Percentiles rank a stretch among this genome's conserved stretches.
phyloP scores from a whole-genome alignment of 2,113 vertebrate genomes.

The Gila orcuttii region DNA sequence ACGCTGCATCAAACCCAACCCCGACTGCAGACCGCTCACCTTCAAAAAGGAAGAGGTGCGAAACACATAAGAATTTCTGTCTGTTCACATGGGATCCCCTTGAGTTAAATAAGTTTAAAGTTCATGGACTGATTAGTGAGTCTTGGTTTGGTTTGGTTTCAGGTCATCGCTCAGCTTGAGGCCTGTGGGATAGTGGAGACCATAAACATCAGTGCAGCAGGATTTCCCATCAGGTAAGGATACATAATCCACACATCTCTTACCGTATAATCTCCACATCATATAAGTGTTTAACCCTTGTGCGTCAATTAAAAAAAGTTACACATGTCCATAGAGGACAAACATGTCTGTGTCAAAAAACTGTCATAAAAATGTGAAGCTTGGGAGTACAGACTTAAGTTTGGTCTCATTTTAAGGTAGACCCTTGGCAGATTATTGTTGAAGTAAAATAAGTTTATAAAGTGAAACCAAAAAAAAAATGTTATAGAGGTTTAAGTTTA shows the following conservation, averaged over 20 bases:
- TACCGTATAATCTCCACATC: neutral
- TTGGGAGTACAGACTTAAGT: too few relatives aligned
- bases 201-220: conserved; percentile 93
- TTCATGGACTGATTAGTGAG: neutral
- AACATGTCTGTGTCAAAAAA: too few relatives aligned
- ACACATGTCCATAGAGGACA: too few relatives aligned
- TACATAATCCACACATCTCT: neutral
- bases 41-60: conserved; percentile 88
- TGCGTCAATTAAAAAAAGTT: too few relatives aligned
- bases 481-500: too few relatives aligned
- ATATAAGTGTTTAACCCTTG: too few relatives aligned
- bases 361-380: too few relatives aligned
- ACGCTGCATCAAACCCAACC: conserved; percentile 95
- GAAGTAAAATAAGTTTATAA: too few relatives aligned
- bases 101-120: neutral
- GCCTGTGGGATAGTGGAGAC: conserved; percentile 97
- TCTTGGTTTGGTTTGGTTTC: conserved; percentile 25
- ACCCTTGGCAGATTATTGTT: too few relatives aligned
- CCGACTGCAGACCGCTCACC: conserved; percentile 82
- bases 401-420: too few relatives aligned
- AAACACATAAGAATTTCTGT: neutral
- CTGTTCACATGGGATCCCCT: neutral
- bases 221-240: conserved; percentile 90
- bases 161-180: conserved; percentile 93
- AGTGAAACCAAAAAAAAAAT: too few relatives aligned